phyloP scores from a whole-genome alignment of 2,113 vertebrate genomes.

The Sinocyclocheilus anophthalmus region DNA sequence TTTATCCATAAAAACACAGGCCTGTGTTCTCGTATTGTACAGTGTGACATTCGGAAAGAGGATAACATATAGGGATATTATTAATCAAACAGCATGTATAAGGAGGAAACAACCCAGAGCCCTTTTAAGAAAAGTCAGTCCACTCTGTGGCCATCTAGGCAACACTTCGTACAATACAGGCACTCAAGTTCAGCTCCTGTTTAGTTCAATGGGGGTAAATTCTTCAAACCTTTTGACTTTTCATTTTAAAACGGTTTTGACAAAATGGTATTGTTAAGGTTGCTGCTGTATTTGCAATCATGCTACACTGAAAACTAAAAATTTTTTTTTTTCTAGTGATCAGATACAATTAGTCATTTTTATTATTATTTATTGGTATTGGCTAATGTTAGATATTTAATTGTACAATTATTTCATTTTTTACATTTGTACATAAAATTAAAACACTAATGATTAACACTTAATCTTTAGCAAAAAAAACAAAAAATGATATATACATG shows the following conservation, averaged over 20 bases:
- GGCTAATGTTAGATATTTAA: background rate
- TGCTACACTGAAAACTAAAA: background rate
- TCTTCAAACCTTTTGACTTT: background rate
- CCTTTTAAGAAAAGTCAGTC: background rate
- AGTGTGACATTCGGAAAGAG: conserved; percentile 18
- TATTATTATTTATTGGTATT: background rate
- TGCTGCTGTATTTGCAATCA: background rate
- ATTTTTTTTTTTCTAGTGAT: background rate
- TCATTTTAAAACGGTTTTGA: background rate
- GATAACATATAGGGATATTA: conserved; percentile 25
- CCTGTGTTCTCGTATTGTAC: conserved; percentile 23
- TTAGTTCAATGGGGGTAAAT: background rate
- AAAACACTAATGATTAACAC: too few species aligned
- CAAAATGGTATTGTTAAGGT: background rate
- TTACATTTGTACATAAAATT: too few species aligned
- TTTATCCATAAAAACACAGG: conserved; percentile 5
- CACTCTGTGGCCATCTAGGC: background rate
- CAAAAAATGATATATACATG: too few species aligned
- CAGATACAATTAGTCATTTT: background rate
- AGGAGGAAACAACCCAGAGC: conserved; percentile 30
- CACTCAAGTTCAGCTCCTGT: background rate
- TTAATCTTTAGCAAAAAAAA: too few species aligned
- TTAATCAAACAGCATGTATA: conserved; percentile 8
- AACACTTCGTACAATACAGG: background rate
- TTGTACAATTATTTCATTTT: background rate